Percentiles rank a stretch among this genome's conserved stretches.
These are phyloP conservation scores for Temnothorax longispinosus DNA, from an alignment of 1,140 invertebrate species.

Conservation along the genomic window DNA sequence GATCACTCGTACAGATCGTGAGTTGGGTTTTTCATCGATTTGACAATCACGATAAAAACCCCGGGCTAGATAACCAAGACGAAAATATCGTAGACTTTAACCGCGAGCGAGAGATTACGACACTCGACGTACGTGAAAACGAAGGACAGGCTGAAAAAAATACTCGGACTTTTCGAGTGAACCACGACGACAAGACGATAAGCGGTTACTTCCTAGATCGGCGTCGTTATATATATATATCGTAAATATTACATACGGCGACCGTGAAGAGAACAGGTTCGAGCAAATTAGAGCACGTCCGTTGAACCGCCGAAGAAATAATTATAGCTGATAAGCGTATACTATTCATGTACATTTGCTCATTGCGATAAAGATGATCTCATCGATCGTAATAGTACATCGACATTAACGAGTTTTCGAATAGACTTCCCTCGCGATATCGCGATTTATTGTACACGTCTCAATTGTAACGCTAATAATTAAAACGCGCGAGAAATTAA, in stretches of 20 bases:
- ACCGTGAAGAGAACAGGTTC: conserved; percentile 51
- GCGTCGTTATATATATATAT: not conserved
- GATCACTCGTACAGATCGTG: conserved; percentile 16
- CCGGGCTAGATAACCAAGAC: conserved; percentile 35
- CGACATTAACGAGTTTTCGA: conserved; percentile 38
- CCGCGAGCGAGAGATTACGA: conserved; percentile 30
- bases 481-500: not conserved
- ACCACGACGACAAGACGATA: not conserved
- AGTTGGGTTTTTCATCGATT: not conserved
- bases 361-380: conserved; percentile 38
- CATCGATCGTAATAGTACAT: conserved; percentile 14
- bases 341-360: conserved; percentile 13
- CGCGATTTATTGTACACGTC: not conserved
- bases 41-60: conserved; percentile 34
- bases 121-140: not conserved
- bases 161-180: not conserved
- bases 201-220: conserved; percentile 12
- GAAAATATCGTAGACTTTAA: conserved; percentile 48
- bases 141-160: not conserved
- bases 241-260: conserved; percentile 3
- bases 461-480: conserved; percentile 21
- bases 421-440: not conserved
- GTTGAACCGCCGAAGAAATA: conserved; percentile 40
- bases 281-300: conserved; percentile 49
- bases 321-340: conserved; percentile 17